Evolutionary conservation across 2,797 vertebrate species (phyloP), one percentile per base, ranked within the genome.

Genomic region (Loris lydekkerianus): DNA sequence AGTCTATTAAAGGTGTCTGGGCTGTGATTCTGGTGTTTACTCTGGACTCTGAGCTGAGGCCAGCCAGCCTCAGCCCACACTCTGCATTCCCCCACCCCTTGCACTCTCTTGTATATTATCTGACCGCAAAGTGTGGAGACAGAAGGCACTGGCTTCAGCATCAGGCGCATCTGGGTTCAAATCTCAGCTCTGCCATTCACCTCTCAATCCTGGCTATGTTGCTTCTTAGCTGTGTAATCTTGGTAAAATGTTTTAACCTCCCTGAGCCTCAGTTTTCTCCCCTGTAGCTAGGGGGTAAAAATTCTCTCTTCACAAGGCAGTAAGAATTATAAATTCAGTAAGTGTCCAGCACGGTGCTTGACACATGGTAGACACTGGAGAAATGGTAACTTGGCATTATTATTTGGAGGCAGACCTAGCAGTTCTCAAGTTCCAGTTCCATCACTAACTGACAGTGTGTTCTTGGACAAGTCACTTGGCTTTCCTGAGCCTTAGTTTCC

Each of bases 281-380:
- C 93, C 80, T 56, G n/a, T 75, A 61, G 91, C 7, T 7, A 49
- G 29, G 10, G 31, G 46, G n/a, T 86, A 43, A 73, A 92, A 92
- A 7, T 31, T 29, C 31, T 37, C 46, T 43, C 31, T 11, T 61
- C 73, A 15, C 53, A 56, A 73, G 56, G 46, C 58, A 78, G 3
- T n/a, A 37, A 23, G 17, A 77, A 37, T 85, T 73, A 76, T 17
- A 89, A 88, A n/a, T 75, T 46, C 17, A 25, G 23, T 20, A 23
- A 49, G 29, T 70, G 46, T 58, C 87, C 40, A 43, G 0, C 37
- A 34, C n/a, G 10, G 31, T 2, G 4, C 67, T 76, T 56, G 72
- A 75, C 37, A 63, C 8, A 23, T 1, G 9, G 2, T 49, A 49
- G 65, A 53, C 14, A 13, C 4, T 20, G 29, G 31, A 78, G 31